Conservation (phyloP, 2,113 vertebrate genomes). For the Dromas ardeola region DNA sequence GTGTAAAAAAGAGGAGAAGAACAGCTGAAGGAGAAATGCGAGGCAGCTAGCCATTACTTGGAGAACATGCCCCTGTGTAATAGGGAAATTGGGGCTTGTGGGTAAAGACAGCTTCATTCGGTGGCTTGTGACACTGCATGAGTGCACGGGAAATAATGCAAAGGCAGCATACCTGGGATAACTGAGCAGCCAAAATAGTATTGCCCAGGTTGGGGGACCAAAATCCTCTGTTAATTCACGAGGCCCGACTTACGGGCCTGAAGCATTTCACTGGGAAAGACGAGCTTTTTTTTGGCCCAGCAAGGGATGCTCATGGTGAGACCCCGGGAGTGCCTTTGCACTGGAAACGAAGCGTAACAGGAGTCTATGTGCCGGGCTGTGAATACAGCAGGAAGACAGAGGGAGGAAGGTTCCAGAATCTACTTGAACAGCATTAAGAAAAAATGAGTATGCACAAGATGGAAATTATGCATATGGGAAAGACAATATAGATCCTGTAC, state of each 20-base stretch:
- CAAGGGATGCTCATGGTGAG: neutral
- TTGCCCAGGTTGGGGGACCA: neutral
- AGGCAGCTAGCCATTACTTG: neutral
- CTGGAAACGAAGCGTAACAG: neutral
- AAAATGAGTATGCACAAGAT: neutral
- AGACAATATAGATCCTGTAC: neutral
- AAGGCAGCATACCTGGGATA: neutral
- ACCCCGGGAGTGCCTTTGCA: neutral
- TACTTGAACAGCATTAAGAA: neutral
- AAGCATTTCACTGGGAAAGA: neutral
- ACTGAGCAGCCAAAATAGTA: neutral
- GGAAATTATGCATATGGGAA: neutral
- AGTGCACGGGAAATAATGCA: neutral
- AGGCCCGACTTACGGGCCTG: neutral
- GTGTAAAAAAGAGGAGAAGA: neutral
- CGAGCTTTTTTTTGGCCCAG: neutral
- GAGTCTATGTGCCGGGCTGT: neutral
- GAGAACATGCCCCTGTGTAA: neutral
- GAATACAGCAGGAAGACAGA: neutral
- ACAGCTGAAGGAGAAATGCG: slow-evolving; percentile 23
- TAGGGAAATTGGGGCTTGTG: neutral
- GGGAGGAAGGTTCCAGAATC: neutral
- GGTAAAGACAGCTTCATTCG: neutral
- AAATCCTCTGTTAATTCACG: neutral
- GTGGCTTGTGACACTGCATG: slow-evolving; percentile 1